These are phyloP conservation scores for Leptinotarsa peninsularis DNA, from an alignment of 2,888 invertebrate species.

Conservation along the genomic window DNA sequence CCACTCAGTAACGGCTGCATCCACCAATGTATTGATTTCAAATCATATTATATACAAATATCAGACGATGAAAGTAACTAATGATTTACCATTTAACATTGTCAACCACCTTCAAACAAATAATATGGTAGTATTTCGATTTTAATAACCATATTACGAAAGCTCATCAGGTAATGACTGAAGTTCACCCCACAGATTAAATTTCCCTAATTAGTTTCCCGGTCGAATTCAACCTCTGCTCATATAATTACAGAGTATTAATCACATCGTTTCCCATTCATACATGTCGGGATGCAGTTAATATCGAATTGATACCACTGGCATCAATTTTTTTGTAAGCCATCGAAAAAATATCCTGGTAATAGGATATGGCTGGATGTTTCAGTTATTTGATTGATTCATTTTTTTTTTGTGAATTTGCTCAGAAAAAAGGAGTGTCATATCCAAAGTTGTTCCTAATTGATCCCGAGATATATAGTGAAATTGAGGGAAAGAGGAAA, in stretches of 20 bases:
- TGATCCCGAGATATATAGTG: too few species aligned
- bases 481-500: too few species aligned
- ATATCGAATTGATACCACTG: background rate
- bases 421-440: too few species aligned
- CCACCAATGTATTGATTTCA: too few species aligned
- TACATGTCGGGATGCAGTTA: background rate
- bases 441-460: too few species aligned
- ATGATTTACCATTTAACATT: too few species aligned
- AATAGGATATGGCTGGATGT: background rate
- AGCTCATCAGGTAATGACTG: background rate
- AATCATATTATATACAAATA: too few species aligned
- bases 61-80: too few species aligned
- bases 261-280: background rate
- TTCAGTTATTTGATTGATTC: background rate
- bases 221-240: background rate
- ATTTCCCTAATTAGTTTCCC: constrained; percentile 4
- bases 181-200: background rate
- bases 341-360: background rate
- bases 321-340: background rate
- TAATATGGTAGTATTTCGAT: too few species aligned
- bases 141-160: background rate
- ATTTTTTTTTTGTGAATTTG: too few species aligned
- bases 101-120: too few species aligned
- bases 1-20: too few species aligned
- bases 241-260: constrained; percentile 6